Evolutionary conservation across 2,888 invertebrate species (phyloP).

Genomic region (Ceraclea dissimilis): DNA sequence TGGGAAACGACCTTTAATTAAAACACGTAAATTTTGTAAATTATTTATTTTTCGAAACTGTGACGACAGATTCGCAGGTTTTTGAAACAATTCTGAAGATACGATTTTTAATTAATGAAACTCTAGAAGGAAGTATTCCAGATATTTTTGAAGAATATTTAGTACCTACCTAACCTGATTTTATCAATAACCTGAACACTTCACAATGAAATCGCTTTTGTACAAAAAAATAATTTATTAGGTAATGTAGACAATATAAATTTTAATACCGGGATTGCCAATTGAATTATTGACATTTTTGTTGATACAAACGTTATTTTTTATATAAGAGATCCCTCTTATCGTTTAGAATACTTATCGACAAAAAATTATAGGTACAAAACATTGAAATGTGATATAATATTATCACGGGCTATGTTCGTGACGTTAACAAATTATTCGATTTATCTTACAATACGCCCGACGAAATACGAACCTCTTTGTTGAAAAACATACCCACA

Average conservation of each 20-base stretch:
- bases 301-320: background rate
- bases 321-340: too few relatives aligned
- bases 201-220: too few relatives aligned
- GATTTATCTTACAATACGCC: constrained; percentile 10
- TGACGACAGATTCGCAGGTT: background rate
- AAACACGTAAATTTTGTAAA: constrained; percentile 16
- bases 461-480: background rate
- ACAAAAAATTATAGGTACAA: background rate
- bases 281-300: too few relatives aligned
- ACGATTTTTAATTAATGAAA: too few relatives aligned
- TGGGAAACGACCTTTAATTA: constrained; percentile 5
- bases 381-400: constrained; percentile 9
- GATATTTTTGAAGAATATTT: too few relatives aligned
- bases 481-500: background rate
- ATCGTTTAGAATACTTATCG: background rate
- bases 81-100: too few relatives aligned
- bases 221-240: too few relatives aligned
- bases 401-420: constrained; percentile 12
- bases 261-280: too few relatives aligned
- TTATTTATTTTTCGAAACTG: background rate
- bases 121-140: too few relatives aligned
- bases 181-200: too few relatives aligned
- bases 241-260: too few relatives aligned
- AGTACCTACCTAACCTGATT: too few relatives aligned
- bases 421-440: constrained; percentile 18